Conservation (phyloP, 2,113 vertebrate genomes). For the Acrocephalus kingi region DNA sequence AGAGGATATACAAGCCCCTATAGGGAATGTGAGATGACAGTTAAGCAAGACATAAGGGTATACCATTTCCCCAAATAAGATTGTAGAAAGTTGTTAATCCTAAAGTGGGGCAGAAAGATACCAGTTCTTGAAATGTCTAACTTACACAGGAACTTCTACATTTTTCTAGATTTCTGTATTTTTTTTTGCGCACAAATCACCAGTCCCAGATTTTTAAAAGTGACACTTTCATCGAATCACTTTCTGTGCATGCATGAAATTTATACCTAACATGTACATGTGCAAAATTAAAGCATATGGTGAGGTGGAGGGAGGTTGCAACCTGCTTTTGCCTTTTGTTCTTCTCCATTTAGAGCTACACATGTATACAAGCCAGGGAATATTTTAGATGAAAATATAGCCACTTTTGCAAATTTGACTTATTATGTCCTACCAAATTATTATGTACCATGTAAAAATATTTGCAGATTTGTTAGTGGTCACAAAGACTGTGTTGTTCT, state of each 20-base stretch:
- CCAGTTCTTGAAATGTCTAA: not conserved
- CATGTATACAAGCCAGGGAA: not conserved
- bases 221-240: not conserved
- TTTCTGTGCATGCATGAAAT: not conserved
- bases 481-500: not conserved
- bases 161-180: not conserved
- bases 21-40: not conserved
- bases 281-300: not conserved
- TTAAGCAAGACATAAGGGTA: not conserved
- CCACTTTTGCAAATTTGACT: not conserved
- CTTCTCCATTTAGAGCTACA: not conserved
- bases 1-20: not conserved
- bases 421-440: not conserved
- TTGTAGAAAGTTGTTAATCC: not conserved
- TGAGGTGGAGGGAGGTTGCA: not conserved
- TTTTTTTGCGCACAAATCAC: not conserved
- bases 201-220: not conserved
- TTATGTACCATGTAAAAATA: not conserved
- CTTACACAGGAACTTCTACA: not conserved
- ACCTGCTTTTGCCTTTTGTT: not conserved
- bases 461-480: not conserved
- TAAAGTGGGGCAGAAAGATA: not conserved
- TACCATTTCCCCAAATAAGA: not conserved
- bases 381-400: not conserved
- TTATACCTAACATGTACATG: accelerated